These are phyloP conservation scores for Aepyceros melampus DNA, from an alignment of 2,113 vertebrate genomes.

Conservation along the genomic window DNA sequence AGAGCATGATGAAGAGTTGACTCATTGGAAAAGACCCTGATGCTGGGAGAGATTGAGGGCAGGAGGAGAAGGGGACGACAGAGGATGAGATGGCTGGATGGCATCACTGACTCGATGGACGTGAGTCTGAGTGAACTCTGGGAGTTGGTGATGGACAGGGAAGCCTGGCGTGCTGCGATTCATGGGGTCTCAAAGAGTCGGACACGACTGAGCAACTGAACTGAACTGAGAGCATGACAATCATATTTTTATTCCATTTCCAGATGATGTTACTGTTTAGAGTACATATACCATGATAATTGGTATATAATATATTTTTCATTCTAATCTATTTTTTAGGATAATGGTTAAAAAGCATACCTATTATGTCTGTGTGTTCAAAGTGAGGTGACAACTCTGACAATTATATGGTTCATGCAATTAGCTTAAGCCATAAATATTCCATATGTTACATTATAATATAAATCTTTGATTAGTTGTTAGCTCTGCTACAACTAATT, in stretches of 20 bases:
- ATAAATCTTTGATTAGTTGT: neutral
- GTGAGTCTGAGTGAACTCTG: too few relatives aligned
- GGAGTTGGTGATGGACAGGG: too few relatives aligned
- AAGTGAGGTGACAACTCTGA: neutral
- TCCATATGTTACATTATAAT: neutral
- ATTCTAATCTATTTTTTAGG: constrained; percentile 15
- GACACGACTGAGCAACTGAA: too few relatives aligned
- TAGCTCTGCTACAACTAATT: constrained; percentile 2
- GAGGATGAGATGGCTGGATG: too few relatives aligned
- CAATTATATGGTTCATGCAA: neutral
- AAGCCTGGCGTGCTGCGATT: too few relatives aligned
- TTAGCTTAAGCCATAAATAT: neutral
- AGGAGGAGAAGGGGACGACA: too few relatives aligned
- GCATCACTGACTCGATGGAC: too few relatives aligned
- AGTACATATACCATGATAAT: neutral
- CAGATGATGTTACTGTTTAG: constrained; percentile 1
- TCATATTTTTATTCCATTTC: neutral
- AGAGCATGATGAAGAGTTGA: neutral
- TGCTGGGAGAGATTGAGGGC: too few relatives aligned
- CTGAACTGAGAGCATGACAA: neutral
- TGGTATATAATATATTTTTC: neutral
- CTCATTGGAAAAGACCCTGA: too few relatives aligned
- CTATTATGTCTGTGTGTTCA: neutral
- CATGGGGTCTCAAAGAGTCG: too few relatives aligned
- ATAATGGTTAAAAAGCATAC: neutral